A percentile compares a stretch with the other conserved stretches of the same genome.
Conservation (phyloP, 1,140 invertebrate species). For the Eurytemora carolleeae region DNA sequence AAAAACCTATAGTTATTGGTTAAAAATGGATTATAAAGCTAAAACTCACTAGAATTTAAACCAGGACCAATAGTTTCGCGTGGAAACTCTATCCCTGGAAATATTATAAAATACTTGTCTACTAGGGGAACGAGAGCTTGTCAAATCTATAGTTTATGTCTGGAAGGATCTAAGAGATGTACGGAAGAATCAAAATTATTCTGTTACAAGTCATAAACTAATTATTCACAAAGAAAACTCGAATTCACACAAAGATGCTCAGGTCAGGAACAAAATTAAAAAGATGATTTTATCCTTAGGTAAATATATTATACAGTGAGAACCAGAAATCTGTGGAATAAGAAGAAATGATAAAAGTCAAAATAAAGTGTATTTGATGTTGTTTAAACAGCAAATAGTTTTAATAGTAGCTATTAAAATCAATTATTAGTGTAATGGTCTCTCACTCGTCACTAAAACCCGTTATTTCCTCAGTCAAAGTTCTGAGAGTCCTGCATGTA, state of each 20-base stretch:
- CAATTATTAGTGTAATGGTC: background rate
- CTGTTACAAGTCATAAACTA: background rate
- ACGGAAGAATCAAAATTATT: background rate
- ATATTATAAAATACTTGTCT: too few species aligned
- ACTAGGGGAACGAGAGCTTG: background rate
- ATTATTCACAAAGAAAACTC: slow-evolving; percentile 1
- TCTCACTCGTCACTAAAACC: too few species aligned
- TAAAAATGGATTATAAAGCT: too few species aligned
- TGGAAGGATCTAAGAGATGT: slow-evolving; percentile 2
- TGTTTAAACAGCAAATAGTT: background rate
- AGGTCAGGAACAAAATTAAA: background rate
- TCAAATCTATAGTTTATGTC: background rate
- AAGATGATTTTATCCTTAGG: background rate
- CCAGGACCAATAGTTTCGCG: too few species aligned
- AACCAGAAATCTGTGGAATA: too few species aligned
- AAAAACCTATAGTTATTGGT: too few species aligned
- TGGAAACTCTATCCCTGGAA: too few species aligned
- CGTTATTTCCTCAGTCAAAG: too few species aligned
- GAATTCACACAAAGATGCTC: background rate
- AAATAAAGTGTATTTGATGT: background rate
- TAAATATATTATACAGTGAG: background rate
- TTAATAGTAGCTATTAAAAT: background rate
- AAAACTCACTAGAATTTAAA: too few species aligned
- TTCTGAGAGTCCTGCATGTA: too few species aligned
- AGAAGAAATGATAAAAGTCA: too few species aligned